Evolutionary conservation across 2,888 invertebrate genomes (phyloP), one percentile per base, ranked within the genome.

Genomic region (Tineola bisselliella): DNA sequence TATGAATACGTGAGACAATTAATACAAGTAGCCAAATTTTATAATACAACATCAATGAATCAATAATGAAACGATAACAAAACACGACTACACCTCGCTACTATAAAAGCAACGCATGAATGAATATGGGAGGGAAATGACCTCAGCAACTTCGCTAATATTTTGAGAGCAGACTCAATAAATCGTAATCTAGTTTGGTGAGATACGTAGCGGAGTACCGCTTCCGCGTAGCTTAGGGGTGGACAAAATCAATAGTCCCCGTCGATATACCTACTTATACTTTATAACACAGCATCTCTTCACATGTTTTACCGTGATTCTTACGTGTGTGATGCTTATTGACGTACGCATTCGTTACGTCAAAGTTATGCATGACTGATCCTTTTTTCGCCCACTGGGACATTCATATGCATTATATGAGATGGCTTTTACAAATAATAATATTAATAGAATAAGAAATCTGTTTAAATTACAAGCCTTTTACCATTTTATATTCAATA

Each of bases 181-280:
- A 77, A 78, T 75, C 77, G 74, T 59, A 59, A 59, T 59, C 59
- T 43, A 44, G 44, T 59, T 59, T 59, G 44, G 59, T 25, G 59
- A 18, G 15, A 38, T 38, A 18, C 38, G 59, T 13, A 25, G 25
- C 58, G 31, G 58, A 25, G 33, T 25, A 30, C 17, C 52, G 17
- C 15, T 58, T 38, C 43, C 18, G 17, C 59, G 15, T 43, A n/a
- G 48, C 44, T n/a, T 31, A 17, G 84, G 84, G 84, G 86, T 81
- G 86, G 79, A 83, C 81, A 84, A 86, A 86, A 87, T 87, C 86
- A 83, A 87, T 87, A 86, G 77, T 81, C 76, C 73, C 72, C 74
- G 75, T 77, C 79, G 76, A 76, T 76, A 77, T 79, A 79, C 76
- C 79, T 75, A 76, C 80, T 77, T 75, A 80, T 77, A 67, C 18